These are phyloP conservation scores for Hippocampus zosterae DNA, from an alignment of 2,113 vertebrate genomes.

Conservation along the genomic window DNA sequence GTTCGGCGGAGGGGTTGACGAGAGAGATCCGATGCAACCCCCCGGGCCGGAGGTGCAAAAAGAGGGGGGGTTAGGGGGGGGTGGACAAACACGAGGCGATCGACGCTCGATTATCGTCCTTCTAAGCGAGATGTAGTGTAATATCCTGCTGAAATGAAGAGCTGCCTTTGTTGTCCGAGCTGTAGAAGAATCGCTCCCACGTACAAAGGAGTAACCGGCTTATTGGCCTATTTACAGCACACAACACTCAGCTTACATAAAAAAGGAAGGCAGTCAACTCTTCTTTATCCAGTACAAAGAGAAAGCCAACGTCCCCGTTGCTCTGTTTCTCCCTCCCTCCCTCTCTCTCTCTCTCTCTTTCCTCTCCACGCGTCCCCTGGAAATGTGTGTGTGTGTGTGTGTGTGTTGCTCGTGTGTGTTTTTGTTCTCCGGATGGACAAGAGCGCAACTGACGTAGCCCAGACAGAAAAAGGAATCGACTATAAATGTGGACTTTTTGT, in stretches of 20 bases:
- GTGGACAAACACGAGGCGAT: constrained; percentile 4
- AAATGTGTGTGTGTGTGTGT: constrained; percentile 28
- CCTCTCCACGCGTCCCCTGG: constrained; percentile 17
- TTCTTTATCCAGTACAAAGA: constrained; percentile 56
- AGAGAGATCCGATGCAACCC: constrained; percentile 7
- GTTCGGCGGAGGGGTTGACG: background rate
- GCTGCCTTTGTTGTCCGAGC: constrained; percentile 48
- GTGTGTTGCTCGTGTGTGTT: background rate
- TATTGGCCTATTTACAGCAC: constrained; percentile 50
- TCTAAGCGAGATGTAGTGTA: background rate
- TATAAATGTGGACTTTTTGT: constrained; percentile 1
- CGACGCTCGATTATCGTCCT: constrained; percentile 17
- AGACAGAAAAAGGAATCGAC: background rate
- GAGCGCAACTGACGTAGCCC: constrained; percentile 41
- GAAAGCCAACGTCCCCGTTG: constrained; percentile 14
- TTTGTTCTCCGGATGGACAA: constrained; percentile 14
- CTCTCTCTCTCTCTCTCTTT: constrained; percentile 24
- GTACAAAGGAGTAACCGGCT: constrained; percentile 42
- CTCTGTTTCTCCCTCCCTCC: constrained; percentile 24
- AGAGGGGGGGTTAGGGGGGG: constrained; percentile 6
- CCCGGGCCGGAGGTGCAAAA: constrained; percentile 25
- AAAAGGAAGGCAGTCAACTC: constrained; percentile 45
- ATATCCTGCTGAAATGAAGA: constrained; percentile 4
- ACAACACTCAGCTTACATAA: constrained; percentile 39
- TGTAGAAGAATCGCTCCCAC: constrained; percentile 4